These are phyloP conservation scores for Barbus barbus DNA, from an alignment of 2,113 vertebrate genomes.

Conservation along the genomic window DNA sequence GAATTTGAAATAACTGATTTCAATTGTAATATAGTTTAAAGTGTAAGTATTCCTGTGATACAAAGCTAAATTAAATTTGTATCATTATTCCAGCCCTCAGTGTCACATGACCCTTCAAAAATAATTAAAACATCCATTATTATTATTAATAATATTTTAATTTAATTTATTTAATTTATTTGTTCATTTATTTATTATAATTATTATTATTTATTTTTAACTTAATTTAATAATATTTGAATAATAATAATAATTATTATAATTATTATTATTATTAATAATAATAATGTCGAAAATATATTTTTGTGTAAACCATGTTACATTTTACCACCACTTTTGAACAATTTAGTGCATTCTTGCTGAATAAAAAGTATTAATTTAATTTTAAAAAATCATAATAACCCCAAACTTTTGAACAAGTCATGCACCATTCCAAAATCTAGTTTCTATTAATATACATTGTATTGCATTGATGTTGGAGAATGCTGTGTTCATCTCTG, in stretches of 20 bases:
- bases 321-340: neutral
- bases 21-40: too few relatives aligned
- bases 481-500: slow-evolving; percentile 51
- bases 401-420: neutral
- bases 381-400: neutral
- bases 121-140: neutral
- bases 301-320: neutral
- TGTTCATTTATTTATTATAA: too few relatives aligned
- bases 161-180: too few relatives aligned
- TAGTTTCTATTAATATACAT: slow-evolving; percentile 47
- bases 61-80: neutral
- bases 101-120: neutral
- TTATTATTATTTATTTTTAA: too few relatives aligned
- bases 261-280: too few relatives aligned
- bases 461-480: slow-evolving; percentile 59
- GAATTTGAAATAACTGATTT: too few relatives aligned
- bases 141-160: too few relatives aligned
- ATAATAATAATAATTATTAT: too few relatives aligned
- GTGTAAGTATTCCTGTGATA: neutral
- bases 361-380: neutral
- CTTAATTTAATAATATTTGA: too few relatives aligned
- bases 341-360: neutral
- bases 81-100: neutral
- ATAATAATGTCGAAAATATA: too few relatives aligned
- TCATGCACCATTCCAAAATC: neutral